Percentiles rank a stretch among this genome's conserved stretches.
phyloP scores from a whole-genome alignment of 2,888 invertebrate species.

The Tubiluchus corallicola region DNA sequence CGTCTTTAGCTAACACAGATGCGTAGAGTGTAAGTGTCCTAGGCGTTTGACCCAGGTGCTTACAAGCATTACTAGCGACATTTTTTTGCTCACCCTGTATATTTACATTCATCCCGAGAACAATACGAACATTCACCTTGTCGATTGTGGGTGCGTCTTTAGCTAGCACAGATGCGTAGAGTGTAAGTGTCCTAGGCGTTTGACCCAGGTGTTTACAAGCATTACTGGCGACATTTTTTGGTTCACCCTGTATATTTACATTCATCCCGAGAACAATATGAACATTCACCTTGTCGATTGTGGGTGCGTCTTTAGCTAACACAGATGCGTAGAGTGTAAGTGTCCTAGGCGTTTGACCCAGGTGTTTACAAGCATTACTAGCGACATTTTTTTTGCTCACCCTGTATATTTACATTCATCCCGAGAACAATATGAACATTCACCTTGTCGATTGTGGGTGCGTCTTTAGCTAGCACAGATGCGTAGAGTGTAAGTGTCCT shows the following conservation, averaged over 20 bases:
- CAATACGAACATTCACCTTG: slow-evolving; percentile 19
- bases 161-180: slow-evolving; percentile 51
- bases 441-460: slow-evolving; percentile 25
- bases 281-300: slow-evolving; percentile 22
- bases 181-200: slow-evolving; percentile 49
- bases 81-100: too few relatives aligned
- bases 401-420: too few relatives aligned
- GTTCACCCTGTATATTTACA: too few relatives aligned
- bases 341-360: slow-evolving; percentile 50
- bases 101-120: too few relatives aligned
- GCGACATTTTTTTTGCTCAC: too few relatives aligned
- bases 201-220: slow-evolving; percentile 51
- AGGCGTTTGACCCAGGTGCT: slow-evolving; percentile 49
- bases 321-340: slow-evolving; percentile 57
- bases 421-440: slow-evolving; percentile 1
- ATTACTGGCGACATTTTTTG: slow-evolving; percentile 47
- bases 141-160: slow-evolving; percentile 36
- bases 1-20: slow-evolving; percentile 47
- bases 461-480: slow-evolving; percentile 47
- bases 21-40: slow-evolving; percentile 56
- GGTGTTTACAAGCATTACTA: slow-evolving; percentile 46
- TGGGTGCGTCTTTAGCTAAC: slow-evolving; percentile 41
- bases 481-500: slow-evolving; percentile 56
- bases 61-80: slow-evolving; percentile 50
- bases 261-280: neutral